A percentile compares a stretch with the other conserved stretches of the same genome.
phyloP scores from a whole-genome alignment of 2,888 invertebrate species.

The Pharmacophagus antenor region DNA sequence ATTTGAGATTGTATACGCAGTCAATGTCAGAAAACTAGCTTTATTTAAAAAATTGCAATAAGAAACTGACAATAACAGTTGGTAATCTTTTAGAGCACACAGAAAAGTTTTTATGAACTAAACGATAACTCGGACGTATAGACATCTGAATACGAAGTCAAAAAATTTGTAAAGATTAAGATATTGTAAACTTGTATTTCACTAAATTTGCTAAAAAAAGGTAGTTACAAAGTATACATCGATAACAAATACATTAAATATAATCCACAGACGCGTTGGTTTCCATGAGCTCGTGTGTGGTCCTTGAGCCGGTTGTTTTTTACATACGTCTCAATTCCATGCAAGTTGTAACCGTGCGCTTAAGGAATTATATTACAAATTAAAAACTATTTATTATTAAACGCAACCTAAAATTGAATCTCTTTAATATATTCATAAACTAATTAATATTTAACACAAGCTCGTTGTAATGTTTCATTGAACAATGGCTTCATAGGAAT shows the following conservation, averaged over 20 bases:
- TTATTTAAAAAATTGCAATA: too few species aligned
- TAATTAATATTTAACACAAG: slow-evolving; percentile 1
- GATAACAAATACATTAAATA: neutral
- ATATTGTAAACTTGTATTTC: too few species aligned
- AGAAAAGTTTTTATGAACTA: too few species aligned
- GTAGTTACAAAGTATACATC: too few species aligned
- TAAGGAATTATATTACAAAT: neutral
- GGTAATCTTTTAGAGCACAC: too few species aligned
- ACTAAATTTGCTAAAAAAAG: too few species aligned
- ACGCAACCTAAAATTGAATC: neutral
- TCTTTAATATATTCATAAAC: neutral
- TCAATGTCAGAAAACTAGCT: slow-evolving; percentile 13
- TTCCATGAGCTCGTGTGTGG: slow-evolving; percentile 4
- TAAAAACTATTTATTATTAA: too few species aligned
- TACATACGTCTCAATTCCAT: slow-evolving; percentile 1
- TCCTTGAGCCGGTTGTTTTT: slow-evolving; percentile 1
- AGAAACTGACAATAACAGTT: too few species aligned
- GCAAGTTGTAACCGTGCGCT: neutral
- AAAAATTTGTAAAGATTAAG: too few species aligned
- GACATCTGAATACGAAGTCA: too few species aligned
- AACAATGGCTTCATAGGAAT: slow-evolving; percentile 50
- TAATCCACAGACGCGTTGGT: neutral
- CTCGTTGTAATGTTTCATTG: slow-evolving; percentile 39
- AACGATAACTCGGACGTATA: too few species aligned
- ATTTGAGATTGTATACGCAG: slow-evolving; percentile 36